phyloP scores from a whole-genome alignment of 2,888 invertebrate species.

The Carterocephalus palaemon region DNA sequence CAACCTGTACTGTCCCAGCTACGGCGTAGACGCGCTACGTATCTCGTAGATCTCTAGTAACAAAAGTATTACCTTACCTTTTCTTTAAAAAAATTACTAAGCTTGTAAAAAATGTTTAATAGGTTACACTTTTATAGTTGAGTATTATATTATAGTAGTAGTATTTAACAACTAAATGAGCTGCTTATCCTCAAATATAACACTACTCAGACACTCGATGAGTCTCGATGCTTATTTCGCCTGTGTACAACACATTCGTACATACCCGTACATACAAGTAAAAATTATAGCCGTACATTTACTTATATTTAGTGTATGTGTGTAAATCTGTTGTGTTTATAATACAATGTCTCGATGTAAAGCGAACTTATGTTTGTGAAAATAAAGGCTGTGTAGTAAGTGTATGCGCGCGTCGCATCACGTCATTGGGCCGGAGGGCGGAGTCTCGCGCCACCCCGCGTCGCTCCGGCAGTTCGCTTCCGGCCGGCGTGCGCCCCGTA shows the following conservation, averaged over 20 bases:
- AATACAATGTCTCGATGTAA: slow-evolving; percentile 54
- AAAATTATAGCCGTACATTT: not conserved
- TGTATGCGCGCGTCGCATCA: slow-evolving; percentile 66
- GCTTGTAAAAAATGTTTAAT: no score
- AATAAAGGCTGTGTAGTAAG: slow-evolving; percentile 59
- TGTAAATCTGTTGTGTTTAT: slow-evolving; percentile 54
- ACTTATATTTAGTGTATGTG: slow-evolving; percentile 26
- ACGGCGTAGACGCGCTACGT: no score
- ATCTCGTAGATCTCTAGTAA: no score
- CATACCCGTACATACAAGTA: not conserved
- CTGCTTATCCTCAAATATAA: no score
- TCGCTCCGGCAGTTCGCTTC: slow-evolving; percentile 63
- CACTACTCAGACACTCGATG: no score
- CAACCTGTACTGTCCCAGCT: no score
- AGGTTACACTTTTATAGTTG: no score
- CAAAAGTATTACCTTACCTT: no score
- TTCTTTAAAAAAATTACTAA: no score
- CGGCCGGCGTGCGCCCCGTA: slow-evolving; percentile 76
- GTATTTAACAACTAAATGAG: no score
- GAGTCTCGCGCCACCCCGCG: slow-evolving; percentile 66
- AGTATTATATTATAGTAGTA: no score
- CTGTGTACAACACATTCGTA: slow-evolving; percentile 1
- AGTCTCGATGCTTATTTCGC: slow-evolving; percentile 1
- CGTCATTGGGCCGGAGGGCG: slow-evolving; percentile 74
- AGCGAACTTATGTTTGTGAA: slow-evolving; percentile 61